Percentiles rank a stretch among this genome's conserved stretches.
These are phyloP conservation scores for Aramus guarauna DNA, from an alignment of 2,113 vertebrate genomes.

Conservation along the genomic window DNA sequence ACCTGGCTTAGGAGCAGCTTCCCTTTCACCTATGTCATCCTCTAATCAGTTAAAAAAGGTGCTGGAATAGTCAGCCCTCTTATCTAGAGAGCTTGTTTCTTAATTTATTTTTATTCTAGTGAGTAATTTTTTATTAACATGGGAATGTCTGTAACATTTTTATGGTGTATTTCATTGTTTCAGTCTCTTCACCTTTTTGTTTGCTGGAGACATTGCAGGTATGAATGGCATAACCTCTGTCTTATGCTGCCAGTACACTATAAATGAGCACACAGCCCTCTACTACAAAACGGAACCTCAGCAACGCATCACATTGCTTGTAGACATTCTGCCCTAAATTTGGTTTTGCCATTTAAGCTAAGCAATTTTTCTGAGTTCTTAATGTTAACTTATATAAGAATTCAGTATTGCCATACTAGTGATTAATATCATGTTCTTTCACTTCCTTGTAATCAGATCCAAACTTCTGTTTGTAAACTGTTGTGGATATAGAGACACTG, in stretches of 20 bases:
- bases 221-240: neutral
- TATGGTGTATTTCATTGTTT: neutral
- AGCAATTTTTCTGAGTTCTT: neutral
- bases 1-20: neutral
- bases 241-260: neutral
- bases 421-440: neutral
- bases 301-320: neutral
- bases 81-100: neutral
- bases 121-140: neutral
- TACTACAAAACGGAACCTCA: neutral
- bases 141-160: neutral
- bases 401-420: neutral
- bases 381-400: neutral
- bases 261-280: neutral
- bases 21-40: neutral
- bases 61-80: neutral
- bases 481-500: neutral
- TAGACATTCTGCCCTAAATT: neutral
- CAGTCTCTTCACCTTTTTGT: neutral
- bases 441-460: neutral
- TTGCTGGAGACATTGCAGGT: neutral
- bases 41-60: neutral
- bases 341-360: neutral
- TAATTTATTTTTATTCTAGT: neutral
- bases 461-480: neutral